Evolutionary conservation across 2,113 vertebrate genomes (phyloP), one percentile per base, ranked within the genome.

Genomic region (Odocoileus virginianus): DNA sequence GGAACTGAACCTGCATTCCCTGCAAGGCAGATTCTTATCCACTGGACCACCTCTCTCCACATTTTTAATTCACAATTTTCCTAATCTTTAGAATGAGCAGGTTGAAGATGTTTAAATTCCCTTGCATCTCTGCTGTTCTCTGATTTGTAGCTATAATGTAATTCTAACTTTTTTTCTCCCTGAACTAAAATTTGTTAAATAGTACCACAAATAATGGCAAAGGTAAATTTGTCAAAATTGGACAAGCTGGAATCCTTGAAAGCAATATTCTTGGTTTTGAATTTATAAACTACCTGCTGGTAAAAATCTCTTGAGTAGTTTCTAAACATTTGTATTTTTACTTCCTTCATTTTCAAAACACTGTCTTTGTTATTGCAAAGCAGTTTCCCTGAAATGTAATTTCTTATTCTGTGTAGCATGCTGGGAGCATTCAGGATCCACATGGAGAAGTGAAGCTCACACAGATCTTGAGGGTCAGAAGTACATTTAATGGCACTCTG

Each of bases 191-290:
- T 89, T 86, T 28, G 33, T 52, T 54, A 58, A 47, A 85, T 52
- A 92, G 81, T 60, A 92, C 92, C 50, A 58, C 19, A 96, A 95
- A 88, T 96, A 97, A 90, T 97, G 97, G 85, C 92, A 91, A 96
- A 50, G 45, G 30, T 89, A 19, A 85, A 87, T 54, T 87, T 96
- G 97, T 78, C 50, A 94, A 93, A 97, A 98, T 87, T 50, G 16
- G 84, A 52, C 95, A 89, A 71, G 28, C 55, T 55, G 33, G 23
- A n/a, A 21, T 97, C 87, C 57, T 71, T 58, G 89, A 40, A 58
- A 21, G 50, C 60, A 45, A 2, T 82, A 9, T 74, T 83, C 45
- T 43, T 89, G 55, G 21, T 74, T 81, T 97, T 91, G 76, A 97
- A 92, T 87, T 94, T 95, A 86, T 96, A 78, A 78, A 89, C 33